Base-by-base conservation (phyloP, 1,140 invertebrate genomes). In the Stegodyphus mimosarum region DNA sequence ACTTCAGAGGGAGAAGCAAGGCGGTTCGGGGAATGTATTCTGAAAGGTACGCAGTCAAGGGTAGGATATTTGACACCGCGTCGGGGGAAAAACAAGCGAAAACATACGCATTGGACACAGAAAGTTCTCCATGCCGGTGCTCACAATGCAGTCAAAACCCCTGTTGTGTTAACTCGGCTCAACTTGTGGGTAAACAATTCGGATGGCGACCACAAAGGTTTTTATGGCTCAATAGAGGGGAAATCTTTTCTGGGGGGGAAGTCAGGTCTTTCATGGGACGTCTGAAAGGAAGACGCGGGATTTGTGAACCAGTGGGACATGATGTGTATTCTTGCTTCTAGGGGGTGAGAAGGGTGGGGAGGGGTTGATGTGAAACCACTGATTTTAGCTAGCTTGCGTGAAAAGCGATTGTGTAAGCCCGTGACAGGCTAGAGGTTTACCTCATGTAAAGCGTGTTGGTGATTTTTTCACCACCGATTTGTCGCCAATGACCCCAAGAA, bases 121-220 rank as follows among this genome's bases (percentile, higher is more conserved):
- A 76, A 33, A 48, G 70, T 73, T 49, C 52, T 49, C 72, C 60
- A 73, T 73, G 49, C 71, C 51, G 5, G 2, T 7, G 7, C n/a
- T 4, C n/a, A 81, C 79, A 81, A 81, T 69, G 81, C 81, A 86
- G 83, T 86, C 83, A 86, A 77, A 86, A 86, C 74, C 83, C 81
- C 73, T 84, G 81, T 84, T 84, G 81, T 76, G 71, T 69, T 84
- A 84, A 84, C 81, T 86, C 83, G 69, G 66, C 63, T 77, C 69
- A 71, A 73, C 74, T 77, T 86, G 83, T 86, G 83, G 74, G 83
- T 86, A 86, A 86, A 86, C 83, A 86, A 78, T 77, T 86, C 74
- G 66, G 74, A n/a, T 49, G n/a, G 67, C 67, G 55, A 71, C 74
- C 83, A 86, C 83, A 86, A 86, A 86, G 83, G 67, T 18, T 74